Conservation (phyloP, 2,113 vertebrate genomes). For the Paralichthys olivaceus region DNA sequence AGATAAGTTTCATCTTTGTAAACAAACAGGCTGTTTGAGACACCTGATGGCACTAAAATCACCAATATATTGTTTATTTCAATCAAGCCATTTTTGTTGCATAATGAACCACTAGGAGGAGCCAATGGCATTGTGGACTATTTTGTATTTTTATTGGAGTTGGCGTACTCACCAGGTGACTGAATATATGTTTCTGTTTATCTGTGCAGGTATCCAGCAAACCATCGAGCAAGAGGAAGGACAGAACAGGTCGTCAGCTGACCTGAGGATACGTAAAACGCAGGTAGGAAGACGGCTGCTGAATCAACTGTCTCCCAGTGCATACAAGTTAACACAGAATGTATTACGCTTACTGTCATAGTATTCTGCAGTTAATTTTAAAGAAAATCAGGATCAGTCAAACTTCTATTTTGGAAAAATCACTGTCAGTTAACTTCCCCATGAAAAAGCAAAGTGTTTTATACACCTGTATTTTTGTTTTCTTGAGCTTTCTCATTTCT, state of each 20-base stretch:
- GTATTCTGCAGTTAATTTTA: not conserved
- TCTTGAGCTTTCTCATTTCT: not conserved
- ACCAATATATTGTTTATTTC: too few relatives aligned
- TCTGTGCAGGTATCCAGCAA: constrained; percentile 90
- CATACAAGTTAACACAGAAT: not conserved
- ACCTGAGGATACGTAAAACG: constrained; percentile 97
- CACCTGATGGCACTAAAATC: too few relatives aligned
- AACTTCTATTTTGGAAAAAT: not conserved
- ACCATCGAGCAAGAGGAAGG: constrained; percentile 95
- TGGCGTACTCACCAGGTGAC: not conserved
- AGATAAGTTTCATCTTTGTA: too few relatives aligned
- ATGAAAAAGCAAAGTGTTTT: not conserved
- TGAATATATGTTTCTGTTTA: constrained; percentile 9
- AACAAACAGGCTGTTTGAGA: too few relatives aligned
- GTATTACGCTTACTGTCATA: not conserved
- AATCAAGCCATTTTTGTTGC: too few relatives aligned
- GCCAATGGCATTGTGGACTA: not conserved
- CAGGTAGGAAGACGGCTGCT: constrained; percentile 82
- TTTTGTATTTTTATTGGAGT: not conserved
- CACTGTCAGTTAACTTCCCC: not conserved
- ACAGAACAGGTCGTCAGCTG: constrained; percentile 92
- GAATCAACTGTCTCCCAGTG: not conserved
- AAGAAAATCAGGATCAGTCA: not conserved
- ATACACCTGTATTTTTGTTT: not conserved
- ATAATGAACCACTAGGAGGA: not conserved